Evolutionary conservation across 2,888 invertebrate genomes (phyloP), one percentile per base, ranked within the genome.

Genomic region (Beris chalybata): DNA sequence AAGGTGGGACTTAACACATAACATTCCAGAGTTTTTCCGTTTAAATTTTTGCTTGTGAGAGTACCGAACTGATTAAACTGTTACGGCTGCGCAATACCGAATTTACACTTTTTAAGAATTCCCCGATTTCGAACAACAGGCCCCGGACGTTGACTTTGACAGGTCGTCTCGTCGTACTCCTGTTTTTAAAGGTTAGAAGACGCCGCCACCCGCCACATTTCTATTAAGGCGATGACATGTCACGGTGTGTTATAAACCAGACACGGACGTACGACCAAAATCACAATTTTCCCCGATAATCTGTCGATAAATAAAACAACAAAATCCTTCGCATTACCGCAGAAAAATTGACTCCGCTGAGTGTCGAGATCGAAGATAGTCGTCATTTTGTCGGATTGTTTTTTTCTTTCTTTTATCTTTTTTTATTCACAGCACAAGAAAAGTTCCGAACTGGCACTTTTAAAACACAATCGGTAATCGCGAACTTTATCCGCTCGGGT

Each of bases 291-390:
- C 38, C 6, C 45, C 44, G 11, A 45, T 45, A 13, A n/a, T 22
- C 30, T 5, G n/a, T 32, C 29, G 5, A 12, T 43, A 29, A 43
- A 2, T 53, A 56, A n/a, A 56, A 6, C 5, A 55, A 11, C 7
- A 7, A 13, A 56, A 56, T 52, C 11, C 11, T 38, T 30, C 9
- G 11, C 48, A 43, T 64, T 67, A 69, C 69, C 69, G 55, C 65
- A 69, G 29, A 64, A 69, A 63, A 57, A 56, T 15, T 69, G 67
- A 57, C 63, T 69, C 47, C 48, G 45, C 30, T 69, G 69, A 4
- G 69, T 67, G 45, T 69, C 69, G 29, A 69, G 55, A 67, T 69
- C 65, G 13, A 67, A 59, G 38, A 69, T 65, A 32, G 63, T 67
- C 13, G 69, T 65, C 69, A 69, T 69, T 13, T 65, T 67, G 56